Evolutionary conservation across 2,888 invertebrate genomes (phyloP).

Genomic region (Agrotis ipsilon): DNA sequence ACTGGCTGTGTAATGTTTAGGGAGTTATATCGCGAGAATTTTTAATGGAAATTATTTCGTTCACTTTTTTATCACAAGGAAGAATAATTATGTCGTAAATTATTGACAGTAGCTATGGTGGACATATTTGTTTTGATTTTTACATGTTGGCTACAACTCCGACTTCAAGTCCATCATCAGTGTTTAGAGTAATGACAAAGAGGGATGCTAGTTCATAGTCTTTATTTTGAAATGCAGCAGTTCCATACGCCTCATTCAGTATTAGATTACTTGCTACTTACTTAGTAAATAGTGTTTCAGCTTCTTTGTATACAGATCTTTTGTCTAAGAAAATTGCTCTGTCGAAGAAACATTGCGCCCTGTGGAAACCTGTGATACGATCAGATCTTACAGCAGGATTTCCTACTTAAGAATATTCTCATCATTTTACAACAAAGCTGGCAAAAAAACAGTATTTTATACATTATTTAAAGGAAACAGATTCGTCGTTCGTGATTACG

Average conservation of each 20-base stretch:
- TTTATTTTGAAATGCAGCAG: neutral
- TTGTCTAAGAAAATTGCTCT: neutral
- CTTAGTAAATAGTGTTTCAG: neutral
- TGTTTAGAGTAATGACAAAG: neutral
- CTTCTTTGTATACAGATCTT: neutral
- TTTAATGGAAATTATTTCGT: neutral
- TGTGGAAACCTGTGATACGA: neutral
- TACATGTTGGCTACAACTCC: neutral
- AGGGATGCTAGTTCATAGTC: neutral
- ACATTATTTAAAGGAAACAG: constrained; percentile 51
- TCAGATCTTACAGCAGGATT: constrained; percentile 15
- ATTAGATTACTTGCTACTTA: neutral
- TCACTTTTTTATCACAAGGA: neutral
- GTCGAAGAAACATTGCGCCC: neutral
- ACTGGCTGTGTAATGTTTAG: constrained; percentile 8
- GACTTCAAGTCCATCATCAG: neutral
- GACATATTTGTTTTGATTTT: neutral
- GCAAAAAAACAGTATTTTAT: constrained; percentile 19
- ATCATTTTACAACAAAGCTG: constrained; percentile 10
- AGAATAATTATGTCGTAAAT: no score
- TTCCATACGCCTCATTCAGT: neutral
- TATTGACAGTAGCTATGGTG: no score
- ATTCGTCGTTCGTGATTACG: constrained; percentile 46
- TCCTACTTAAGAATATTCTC: constrained; percentile 26
- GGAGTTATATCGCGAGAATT: constrained; percentile 24